Percentiles rank a stretch among this genome's conserved stretches.
These are phyloP conservation scores for Aurelia aurita DNA, from an alignment of 30 jellyfish, hydroid and myxozoan genomes.

Conservation along the genomic window DNA sequence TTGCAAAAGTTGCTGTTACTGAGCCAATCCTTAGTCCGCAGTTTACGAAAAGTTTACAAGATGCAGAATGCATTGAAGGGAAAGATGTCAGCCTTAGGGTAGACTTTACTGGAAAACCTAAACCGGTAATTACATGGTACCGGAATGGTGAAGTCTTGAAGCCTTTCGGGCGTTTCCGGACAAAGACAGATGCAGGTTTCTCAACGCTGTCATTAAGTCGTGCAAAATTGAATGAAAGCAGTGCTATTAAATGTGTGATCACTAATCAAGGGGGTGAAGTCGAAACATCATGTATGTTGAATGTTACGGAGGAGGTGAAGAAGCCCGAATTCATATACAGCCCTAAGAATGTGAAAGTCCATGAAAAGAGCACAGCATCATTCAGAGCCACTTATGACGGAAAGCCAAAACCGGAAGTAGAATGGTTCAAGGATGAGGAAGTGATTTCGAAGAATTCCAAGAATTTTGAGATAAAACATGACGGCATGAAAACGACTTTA, in stretches of 20 bases:
- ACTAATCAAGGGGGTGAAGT: conserved; percentile 85
- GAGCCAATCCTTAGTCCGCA: conserved; percentile 87
- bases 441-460: conserved; percentile 20
- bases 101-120: conserved; percentile 91
- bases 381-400: conserved; percentile 88
- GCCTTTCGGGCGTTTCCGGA: conserved; percentile 75
- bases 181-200: conserved; percentile 65
- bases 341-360: conserved; percentile 68
- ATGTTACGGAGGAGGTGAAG: conserved; percentile 73
- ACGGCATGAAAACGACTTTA: conserved; percentile 70
- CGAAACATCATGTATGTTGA: conserved; percentile 55
- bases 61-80: conserved; percentile 74
- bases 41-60: conserved; percentile 60
- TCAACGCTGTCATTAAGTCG: conserved; percentile 63
- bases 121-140: conserved; percentile 92
- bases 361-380: conserved; percentile 75
- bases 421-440: conserved; percentile 82
- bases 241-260: conserved; percentile 77
- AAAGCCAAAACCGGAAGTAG: conserved; percentile 85
- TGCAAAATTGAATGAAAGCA: conserved; percentile 75
- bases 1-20: conserved; percentile 66
- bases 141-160: conserved; percentile 71
- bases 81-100: conserved; percentile 76
- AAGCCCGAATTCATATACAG: conserved; percentile 77
- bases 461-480: conserved; percentile 62